Conservation (phyloP, 2,888 invertebrate species). For the Diplolepis rosae region DNA sequence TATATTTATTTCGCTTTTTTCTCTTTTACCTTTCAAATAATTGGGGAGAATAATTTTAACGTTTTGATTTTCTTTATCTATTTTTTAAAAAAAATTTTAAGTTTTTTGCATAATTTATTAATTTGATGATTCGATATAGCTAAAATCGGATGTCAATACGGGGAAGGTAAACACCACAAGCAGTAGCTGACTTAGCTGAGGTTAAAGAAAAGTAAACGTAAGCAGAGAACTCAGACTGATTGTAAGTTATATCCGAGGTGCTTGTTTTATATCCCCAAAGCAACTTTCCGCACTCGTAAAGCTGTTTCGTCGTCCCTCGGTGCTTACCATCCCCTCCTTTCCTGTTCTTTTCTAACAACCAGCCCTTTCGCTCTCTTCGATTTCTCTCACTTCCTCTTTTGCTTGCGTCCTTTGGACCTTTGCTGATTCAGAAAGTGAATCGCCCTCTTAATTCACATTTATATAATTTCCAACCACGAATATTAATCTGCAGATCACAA, state of each 20-base stretch:
- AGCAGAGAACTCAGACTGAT: slow-evolving; percentile 65
- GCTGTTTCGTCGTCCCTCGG: slow-evolving; percentile 55
- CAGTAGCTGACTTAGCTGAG: slow-evolving; percentile 47
- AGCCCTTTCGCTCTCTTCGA: slow-evolving; percentile 10
- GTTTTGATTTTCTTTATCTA: too few species aligned
- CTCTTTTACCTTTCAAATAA: too few species aligned
- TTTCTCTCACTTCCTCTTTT: slow-evolving; percentile 39
- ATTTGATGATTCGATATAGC: neutral
- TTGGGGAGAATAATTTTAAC: too few species aligned
- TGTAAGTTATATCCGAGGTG: slow-evolving; percentile 73
- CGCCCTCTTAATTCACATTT: slow-evolving; percentile 57
- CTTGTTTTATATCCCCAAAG: slow-evolving; percentile 72
- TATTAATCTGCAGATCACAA: slow-evolving; percentile 39
- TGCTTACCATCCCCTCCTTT: slow-evolving; percentile 52
- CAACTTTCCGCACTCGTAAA: slow-evolving; percentile 73
- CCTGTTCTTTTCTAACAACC: slow-evolving; percentile 38
- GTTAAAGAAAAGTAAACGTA: slow-evolving; percentile 55
- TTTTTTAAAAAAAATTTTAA: too few species aligned
- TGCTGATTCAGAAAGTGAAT: slow-evolving; percentile 56
- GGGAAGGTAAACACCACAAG: slow-evolving; percentile 56
- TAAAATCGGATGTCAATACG: slow-evolving; percentile 53
- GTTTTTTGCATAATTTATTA: neutral
- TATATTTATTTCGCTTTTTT: too few species aligned
- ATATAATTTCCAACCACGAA: slow-evolving; percentile 53
- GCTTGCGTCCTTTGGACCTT: slow-evolving; percentile 47